Percentiles rank a stretch among this genome's conserved stretches.
Conservation (phyloP, 23 tunicate genomes). For the Halocynthia aurantium region DNA sequence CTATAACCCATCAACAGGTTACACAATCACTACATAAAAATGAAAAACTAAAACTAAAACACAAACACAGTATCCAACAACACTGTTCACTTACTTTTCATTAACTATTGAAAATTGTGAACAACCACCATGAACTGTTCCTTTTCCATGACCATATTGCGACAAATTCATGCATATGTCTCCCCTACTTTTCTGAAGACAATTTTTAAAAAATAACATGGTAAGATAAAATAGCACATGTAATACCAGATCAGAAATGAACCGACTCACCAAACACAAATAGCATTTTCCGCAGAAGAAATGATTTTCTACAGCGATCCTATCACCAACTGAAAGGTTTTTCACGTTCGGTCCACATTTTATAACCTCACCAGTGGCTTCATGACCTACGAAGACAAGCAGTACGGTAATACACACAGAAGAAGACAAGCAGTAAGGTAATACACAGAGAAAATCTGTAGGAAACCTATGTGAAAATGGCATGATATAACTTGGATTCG, state of each 20-base stretch:
- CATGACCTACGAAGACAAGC: slow-evolving; percentile 58
- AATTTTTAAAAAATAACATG: too few relatives aligned
- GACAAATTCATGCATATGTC: slow-evolving; percentile 79
- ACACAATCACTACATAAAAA: too few relatives aligned
- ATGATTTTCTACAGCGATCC: slow-evolving; percentile 97
- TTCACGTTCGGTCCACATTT: slow-evolving; percentile 56
- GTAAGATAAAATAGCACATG: too few relatives aligned
- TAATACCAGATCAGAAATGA: too few relatives aligned
- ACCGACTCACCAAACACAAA: slow-evolving; percentile 25
- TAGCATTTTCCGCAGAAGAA: slow-evolving; percentile 84
- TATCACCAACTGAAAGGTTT: slow-evolving; percentile 47
- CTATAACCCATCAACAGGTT: too few relatives aligned
- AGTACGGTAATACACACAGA: too few relatives aligned
- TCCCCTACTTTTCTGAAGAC: slow-evolving; percentile 53
- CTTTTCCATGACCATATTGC: slow-evolving; percentile 97
- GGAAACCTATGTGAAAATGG: too few relatives aligned
- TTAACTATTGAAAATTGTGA: slow-evolving; percentile 81
- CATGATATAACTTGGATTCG: too few relatives aligned
- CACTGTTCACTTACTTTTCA: slow-evolving; percentile 44
- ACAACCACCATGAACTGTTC: slow-evolving; percentile 91
- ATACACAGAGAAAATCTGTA: background rate
- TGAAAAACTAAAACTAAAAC: too few relatives aligned
- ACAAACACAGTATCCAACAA: too few relatives aligned
- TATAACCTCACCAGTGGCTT: slow-evolving; percentile 81
- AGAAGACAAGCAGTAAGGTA: too few relatives aligned